Evolutionary conservation across 2,888 invertebrate genomes (phyloP), one percentile per base, ranked within the genome.

Genomic region (Limnephilus auricula): DNA sequence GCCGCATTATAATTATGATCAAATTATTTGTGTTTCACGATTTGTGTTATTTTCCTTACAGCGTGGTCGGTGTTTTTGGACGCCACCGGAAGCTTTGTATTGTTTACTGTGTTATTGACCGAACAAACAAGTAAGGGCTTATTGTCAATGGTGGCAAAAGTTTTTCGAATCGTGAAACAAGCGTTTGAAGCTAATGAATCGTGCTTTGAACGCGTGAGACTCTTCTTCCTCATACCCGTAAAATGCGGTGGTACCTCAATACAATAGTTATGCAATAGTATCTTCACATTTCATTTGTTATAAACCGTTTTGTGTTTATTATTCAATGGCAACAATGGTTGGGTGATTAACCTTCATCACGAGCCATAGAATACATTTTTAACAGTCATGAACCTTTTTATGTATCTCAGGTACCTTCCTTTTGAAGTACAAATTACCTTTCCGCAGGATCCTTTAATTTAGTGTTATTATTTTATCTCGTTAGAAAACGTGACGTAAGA

Each of bases 181-280:
- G 85, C 18, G 31, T 34, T 50, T 25, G 78, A 10, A 78, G 34
- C 87, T 88, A 88, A 78, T 79, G 87, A 79, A 88, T 88, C 87
- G 79, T 88, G 78, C 87, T 65, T 25, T 78, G 18, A 78, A 34
- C 78, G 87, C 87, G 87, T 88, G 87, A 88, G 87, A 87, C 87
- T 31, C n/a, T 78, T 82, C 25, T 37, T 50, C 50, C 86, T 85
- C 34, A 25, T 18, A 32, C 86, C 45, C 86, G 86, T 6, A 30
- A 32, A 18, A 45, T 30, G 32, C 34, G 18, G 37, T 82, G 37
- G 34, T 34, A 82, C 34, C 18, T 82, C 25, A 9, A 18, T 80
- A 15, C 80, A 45, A 45, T 86, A 4, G 45, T 86, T 86, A 86
- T 86, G 86, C 40, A 86, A 86, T 86, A 50, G n/a, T 15, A 50